phyloP scores from a whole-genome alignment of 1,140 invertebrate genomes.

The Drosophila suzukii region DNA sequence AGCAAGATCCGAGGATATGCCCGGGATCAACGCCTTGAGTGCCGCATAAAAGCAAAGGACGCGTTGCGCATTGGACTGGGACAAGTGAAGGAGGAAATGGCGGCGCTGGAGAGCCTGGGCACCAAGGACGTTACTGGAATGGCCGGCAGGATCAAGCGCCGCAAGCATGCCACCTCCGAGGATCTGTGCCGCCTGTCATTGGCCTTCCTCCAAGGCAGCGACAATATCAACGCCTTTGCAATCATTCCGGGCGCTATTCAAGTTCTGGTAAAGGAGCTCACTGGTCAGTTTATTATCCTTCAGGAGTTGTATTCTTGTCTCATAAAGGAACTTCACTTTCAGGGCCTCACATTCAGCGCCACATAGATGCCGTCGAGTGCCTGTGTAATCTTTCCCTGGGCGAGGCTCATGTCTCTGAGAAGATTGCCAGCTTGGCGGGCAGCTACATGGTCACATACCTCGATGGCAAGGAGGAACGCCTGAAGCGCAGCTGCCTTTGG shows the following conservation, averaged over 20 bases:
- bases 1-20: constrained; percentile 65
- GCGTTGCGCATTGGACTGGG: constrained; percentile 71
- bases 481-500: constrained; percentile 72
- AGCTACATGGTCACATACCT: constrained; percentile 76
- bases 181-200: constrained; percentile 71
- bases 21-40: constrained; percentile 45
- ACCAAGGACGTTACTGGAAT: constrained; percentile 72
- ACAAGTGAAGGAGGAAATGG: constrained; percentile 62
- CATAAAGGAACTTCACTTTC: neutral
- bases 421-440: constrained; percentile 67
- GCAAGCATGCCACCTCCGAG: constrained; percentile 73
- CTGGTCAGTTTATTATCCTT: constrained; percentile 33
- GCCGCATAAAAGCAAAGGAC: constrained; percentile 57
- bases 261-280: constrained; percentile 74
- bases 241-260: constrained; percentile 66
- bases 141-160: constrained; percentile 67
- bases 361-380: constrained; percentile 68
- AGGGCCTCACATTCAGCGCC: constrained; percentile 58
- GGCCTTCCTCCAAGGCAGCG: constrained; percentile 68
- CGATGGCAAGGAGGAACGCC: constrained; percentile 48
- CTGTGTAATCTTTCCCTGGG: constrained; percentile 79
- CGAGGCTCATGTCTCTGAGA: constrained; percentile 69
- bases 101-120: constrained; percentile 60
- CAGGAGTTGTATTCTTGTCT: neutral
- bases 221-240: constrained; percentile 69